A percentile compares a stretch with the other conserved stretches of the same genome.
Evolutionary conservation across 2,113 vertebrate species (phyloP).

Genomic region (Tyrannus savana): DNA sequence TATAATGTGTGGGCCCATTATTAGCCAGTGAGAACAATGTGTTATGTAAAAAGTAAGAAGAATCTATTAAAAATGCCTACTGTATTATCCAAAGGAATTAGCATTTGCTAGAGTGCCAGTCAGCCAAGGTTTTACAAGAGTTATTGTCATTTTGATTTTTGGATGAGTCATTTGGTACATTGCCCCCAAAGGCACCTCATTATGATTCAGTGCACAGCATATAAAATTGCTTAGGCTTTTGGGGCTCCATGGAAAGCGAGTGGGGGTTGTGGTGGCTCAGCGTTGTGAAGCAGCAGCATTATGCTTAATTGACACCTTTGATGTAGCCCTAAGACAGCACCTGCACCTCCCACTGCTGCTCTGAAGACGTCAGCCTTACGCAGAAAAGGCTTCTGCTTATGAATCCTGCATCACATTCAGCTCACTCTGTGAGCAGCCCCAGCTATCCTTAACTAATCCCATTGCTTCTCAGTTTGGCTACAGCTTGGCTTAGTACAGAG

Average conservation of each 20-base stretch:
- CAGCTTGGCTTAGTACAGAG: conserved; percentile 64
- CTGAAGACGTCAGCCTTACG: conserved; percentile 84
- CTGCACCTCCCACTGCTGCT: conserved; percentile 83
- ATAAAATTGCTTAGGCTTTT: conserved; percentile 68
- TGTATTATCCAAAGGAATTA: conserved; percentile 35
- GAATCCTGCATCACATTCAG: conserved; percentile 77
- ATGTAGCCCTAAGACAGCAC: conserved; percentile 82
- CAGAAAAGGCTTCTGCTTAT: conserved; percentile 81
- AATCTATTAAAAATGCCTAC: conserved; percentile 18
- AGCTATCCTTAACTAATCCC: conserved; percentile 72
- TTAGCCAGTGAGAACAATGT: conserved; percentile 2
- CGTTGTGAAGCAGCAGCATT: conserved; percentile 66
- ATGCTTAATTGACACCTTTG: conserved; percentile 83
- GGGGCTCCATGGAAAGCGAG: conserved; percentile 62
- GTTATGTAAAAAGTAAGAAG: conserved; percentile 22
- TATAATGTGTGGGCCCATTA: background rate
- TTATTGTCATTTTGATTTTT: conserved; percentile 75
- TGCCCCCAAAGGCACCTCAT: conserved; percentile 72
- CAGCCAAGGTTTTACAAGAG: conserved; percentile 60
- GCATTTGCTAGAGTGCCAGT: conserved; percentile 55
- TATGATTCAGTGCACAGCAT: conserved; percentile 78
- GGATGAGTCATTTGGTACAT: conserved; percentile 76
- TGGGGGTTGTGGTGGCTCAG: conserved; percentile 69
- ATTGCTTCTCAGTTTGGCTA: conserved; percentile 60
- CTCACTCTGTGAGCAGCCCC: conserved; percentile 73